Evolutionary conservation across 2,797 vertebrate genomes (phyloP).

Genomic region (Aldrovandia affinis): DNA sequence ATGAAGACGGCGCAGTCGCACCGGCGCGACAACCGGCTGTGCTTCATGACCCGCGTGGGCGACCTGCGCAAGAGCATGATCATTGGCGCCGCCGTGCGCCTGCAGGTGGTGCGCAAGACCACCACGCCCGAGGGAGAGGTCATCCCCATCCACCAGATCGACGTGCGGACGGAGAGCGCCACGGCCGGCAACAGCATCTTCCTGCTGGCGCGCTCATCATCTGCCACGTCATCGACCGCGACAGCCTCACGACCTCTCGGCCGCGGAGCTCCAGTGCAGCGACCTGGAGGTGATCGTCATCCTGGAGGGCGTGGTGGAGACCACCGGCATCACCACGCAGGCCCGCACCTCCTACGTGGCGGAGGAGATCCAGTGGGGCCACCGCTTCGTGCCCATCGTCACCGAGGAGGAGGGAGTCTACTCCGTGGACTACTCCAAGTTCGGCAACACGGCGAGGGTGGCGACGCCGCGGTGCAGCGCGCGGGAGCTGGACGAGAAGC

Average conservation of each 20-base stretch:
- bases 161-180: conserved; percentile 89
- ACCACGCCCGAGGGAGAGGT: conserved; percentile 94
- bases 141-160: conserved; percentile 95
- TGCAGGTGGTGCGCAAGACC: conserved; percentile 94
- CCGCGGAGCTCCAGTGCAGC: conserved; percentile 87
- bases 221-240: conserved; percentile 90
- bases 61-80: conserved; percentile 99
- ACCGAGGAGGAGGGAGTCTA: too few relatives aligned
- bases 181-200: conserved; percentile 91
- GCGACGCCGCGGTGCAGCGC: too few relatives aligned
- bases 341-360: too few relatives aligned
- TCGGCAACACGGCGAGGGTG: too few relatives aligned
- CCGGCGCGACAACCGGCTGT: conserved; percentile 88
- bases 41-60: conserved; percentile 96
- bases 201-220: conserved; percentile 93
- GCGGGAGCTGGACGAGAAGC: too few relatives aligned
- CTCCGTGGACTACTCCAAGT: too few relatives aligned
- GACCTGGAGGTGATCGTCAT: conserved; percentile 96
- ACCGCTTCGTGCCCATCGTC: too few relatives aligned
- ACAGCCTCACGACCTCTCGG: conserved; percentile 90
- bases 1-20: conserved; percentile 98
- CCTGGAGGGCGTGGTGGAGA: conserved; percentile 95
- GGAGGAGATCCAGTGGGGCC: too few relatives aligned
- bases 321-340: conserved; percentile 94
- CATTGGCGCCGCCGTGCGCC: conserved; percentile 88